Evolutionary conservation across 2,797 vertebrate species (phyloP).

Genomic region (Argentina silus): DNA sequence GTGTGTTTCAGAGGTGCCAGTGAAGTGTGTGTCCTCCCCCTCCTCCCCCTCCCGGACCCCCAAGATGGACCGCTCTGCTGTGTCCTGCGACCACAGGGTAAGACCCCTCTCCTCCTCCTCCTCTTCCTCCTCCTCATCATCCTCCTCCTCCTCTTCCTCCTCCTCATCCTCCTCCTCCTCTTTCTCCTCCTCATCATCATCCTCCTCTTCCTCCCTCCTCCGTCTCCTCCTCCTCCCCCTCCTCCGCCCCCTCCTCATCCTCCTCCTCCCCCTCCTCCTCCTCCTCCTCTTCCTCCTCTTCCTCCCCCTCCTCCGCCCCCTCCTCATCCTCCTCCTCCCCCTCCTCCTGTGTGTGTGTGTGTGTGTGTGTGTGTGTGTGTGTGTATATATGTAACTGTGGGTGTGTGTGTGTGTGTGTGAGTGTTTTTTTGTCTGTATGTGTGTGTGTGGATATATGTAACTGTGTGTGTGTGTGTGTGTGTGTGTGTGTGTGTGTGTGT

Average conservation of each 20-base stretch:
- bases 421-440: too few relatives aligned
- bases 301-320: neutral
- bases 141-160: slow-evolving; percentile 20
- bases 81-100: slow-evolving; percentile 77
- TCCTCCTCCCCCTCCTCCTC: neutral
- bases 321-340: too few relatives aligned
- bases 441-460: too few relatives aligned
- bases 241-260: too few relatives aligned
- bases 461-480: too few relatives aligned
- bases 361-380: too few relatives aligned
- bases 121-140: too few relatives aligned
- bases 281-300: neutral
- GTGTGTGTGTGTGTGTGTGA: too few relatives aligned
- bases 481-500: too few relatives aligned
- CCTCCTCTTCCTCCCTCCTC: neutral
- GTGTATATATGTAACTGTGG: too few relatives aligned
- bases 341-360: too few relatives aligned
- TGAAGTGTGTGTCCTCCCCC: slow-evolving; percentile 72
- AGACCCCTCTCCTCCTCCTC: slow-evolving; percentile 19
- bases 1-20: slow-evolving; percentile 60
- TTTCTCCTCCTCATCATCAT: neutral
- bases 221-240: neutral
- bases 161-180: slow-evolving; percentile 11
- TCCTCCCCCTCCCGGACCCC: slow-evolving; percentile 71
- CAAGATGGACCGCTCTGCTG: slow-evolving; percentile 70